phyloP scores from a whole-genome alignment of 2,888 invertebrate species.

The Erebia palarica region DNA sequence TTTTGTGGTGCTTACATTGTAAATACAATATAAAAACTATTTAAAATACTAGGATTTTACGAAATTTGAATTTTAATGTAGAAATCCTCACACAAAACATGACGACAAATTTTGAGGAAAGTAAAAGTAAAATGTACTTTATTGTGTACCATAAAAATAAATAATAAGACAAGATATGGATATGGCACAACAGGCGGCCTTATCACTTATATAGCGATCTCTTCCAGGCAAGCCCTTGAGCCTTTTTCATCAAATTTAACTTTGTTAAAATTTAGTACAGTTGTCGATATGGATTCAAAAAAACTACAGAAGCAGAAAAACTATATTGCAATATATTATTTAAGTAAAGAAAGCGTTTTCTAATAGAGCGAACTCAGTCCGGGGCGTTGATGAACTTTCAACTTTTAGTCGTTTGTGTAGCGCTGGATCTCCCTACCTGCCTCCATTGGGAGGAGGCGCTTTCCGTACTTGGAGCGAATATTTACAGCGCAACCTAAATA shows the following conservation, averaged over 20 bases:
- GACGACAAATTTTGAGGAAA: too few relatives aligned
- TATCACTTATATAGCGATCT: too few relatives aligned
- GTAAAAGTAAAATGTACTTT: too few relatives aligned
- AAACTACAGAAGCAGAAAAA: constrained; percentile 76
- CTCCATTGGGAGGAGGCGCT: constrained; percentile 49
- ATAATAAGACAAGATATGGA: too few relatives aligned
- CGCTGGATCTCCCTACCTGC: constrained; percentile 49
- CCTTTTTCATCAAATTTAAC: background rate
- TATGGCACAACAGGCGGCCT: too few relatives aligned
- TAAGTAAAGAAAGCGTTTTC: constrained; percentile 78
- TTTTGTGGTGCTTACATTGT: too few relatives aligned
- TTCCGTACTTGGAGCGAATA: constrained; percentile 80
- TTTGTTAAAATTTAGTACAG: background rate
- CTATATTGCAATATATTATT: constrained; percentile 82
- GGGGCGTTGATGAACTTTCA: constrained; percentile 80
- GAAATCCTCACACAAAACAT: too few relatives aligned
- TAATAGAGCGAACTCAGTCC: constrained; percentile 65
- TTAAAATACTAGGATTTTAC: too few relatives aligned
- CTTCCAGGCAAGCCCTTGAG: too few relatives aligned
- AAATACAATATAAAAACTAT: too few relatives aligned
- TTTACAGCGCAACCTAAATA: constrained; percentile 83
- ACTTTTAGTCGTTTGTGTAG: constrained; percentile 77
- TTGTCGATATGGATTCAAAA: constrained; percentile 47
- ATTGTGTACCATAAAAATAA: too few relatives aligned
- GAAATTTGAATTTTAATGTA: too few relatives aligned